phyloP scores from a whole-genome alignment of 2,113 vertebrate genomes.

The Riparia riparia region DNA sequence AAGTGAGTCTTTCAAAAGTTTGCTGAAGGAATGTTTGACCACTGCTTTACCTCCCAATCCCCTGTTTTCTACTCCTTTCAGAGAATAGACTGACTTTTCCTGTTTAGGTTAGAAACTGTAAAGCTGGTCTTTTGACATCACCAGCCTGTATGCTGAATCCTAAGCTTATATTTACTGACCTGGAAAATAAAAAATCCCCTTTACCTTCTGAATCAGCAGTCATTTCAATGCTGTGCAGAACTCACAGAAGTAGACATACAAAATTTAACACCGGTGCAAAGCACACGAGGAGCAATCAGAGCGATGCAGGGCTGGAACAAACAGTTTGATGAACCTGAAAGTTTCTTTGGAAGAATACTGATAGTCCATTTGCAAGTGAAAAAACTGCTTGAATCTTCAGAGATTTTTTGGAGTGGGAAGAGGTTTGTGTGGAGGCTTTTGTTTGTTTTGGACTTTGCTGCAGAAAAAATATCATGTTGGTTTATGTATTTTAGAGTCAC shows the following conservation, averaged over 20 bases:
- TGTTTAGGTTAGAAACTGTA: not conserved
- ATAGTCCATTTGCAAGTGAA: not conserved
- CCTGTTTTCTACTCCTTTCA: not conserved
- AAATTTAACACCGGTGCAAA: conserved; percentile 27
- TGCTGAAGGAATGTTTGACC: not conserved
- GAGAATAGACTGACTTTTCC: not conserved
- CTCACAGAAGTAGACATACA: conserved; percentile 5
- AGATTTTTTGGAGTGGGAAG: not conserved
- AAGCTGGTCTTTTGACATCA: conserved; percentile 38
- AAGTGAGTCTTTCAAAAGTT: not conserved
- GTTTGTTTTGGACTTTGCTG: not conserved
- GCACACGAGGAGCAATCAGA: not conserved
- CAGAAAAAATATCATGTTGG: not conserved
- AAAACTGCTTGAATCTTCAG: not conserved
- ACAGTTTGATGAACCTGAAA: conserved; percentile 23
- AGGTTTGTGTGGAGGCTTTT: not conserved
- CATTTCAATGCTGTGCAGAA: conserved; percentile 33
- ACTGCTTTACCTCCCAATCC: not conserved
- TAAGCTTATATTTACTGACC: conserved; percentile 58
- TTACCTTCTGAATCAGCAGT: conserved; percentile 61
- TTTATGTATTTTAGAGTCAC: not conserved
- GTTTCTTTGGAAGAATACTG: not conserved
- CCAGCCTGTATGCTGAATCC: conserved; percentile 31
- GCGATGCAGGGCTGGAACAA: not conserved
- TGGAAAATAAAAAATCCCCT: conserved; percentile 33